These are phyloP conservation scores for Eospalax fontanierii DNA, from an alignment of 2,797 vertebrate genomes.

Conservation along the genomic window DNA sequence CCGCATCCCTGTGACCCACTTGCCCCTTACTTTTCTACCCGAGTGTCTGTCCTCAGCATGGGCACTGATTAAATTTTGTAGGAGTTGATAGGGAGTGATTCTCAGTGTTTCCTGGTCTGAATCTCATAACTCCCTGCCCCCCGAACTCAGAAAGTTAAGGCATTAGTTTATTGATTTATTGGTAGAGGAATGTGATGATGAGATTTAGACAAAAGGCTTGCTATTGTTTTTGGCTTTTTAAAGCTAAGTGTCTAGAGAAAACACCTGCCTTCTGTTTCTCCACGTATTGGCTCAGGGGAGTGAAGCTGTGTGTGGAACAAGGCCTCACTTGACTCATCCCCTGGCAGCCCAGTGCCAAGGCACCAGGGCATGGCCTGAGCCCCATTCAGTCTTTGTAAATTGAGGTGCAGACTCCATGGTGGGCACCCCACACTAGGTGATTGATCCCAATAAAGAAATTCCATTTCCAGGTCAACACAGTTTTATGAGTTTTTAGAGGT, in stretches of 20 bases:
- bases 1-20: too few species aligned
- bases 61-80: accelerated
- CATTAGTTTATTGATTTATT: neutral
- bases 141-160: neutral
- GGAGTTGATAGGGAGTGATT: neutral
- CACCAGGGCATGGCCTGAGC: neutral
- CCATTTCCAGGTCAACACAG: neutral
- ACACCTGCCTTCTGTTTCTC: neutral
- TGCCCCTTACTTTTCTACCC: neutral
- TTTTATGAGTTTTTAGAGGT: neutral
- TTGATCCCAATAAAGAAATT: neutral
- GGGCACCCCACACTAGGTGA: accelerated
- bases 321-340: neutral
- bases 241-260: neutral
- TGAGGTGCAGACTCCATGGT: neutral
- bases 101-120: slow-evolving; percentile 10
- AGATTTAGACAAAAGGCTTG: neutral
- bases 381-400: neutral
- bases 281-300: neutral
- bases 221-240: neutral
- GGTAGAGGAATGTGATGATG: neutral
- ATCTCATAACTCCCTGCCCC: slow-evolving; percentile 4
- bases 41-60: accelerated
- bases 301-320: neutral
- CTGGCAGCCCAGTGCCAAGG: neutral